phyloP scores from a whole-genome alignment of 1,140 invertebrate genomes.

The Muscidifurax raptorellus region DNA sequence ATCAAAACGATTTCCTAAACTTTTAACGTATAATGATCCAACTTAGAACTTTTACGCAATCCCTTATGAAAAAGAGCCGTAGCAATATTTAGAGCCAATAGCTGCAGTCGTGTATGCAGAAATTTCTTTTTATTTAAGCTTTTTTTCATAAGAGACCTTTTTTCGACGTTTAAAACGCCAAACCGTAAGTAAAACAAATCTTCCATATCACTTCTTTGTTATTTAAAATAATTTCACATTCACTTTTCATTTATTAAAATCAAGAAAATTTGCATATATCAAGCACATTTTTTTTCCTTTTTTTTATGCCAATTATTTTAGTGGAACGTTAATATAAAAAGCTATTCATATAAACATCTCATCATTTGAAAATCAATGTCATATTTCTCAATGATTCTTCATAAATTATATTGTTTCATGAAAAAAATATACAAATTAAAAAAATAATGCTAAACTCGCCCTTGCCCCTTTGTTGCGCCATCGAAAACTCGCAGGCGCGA shows the following conservation, averaged over 20 bases:
- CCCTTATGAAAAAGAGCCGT: too few relatives aligned
- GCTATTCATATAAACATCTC: too few relatives aligned
- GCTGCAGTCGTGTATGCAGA: too few relatives aligned
- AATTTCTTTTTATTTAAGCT: too few relatives aligned
- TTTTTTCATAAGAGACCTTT: background rate
- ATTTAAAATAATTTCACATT: background rate
- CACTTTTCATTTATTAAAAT: background rate
- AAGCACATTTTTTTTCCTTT: background rate
- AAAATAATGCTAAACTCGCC: constrained; percentile 56
- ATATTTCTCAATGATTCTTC: too few relatives aligned
- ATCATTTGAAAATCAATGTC: too few relatives aligned
- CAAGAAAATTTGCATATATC: too few relatives aligned
- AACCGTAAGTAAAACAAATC: background rate
- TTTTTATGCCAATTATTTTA: background rate
- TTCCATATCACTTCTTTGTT: background rate
- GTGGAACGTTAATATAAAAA: background rate
- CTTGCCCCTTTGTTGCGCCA: constrained; percentile 6
- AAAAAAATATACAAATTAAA: background rate
- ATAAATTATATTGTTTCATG: too few relatives aligned
- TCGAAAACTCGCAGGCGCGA: constrained; percentile 81
- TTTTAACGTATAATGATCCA: background rate
- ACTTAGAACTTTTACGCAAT: background rate
- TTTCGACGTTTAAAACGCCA: background rate
- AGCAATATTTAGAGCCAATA: too few relatives aligned
- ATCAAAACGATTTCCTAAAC: background rate